These are phyloP conservation scores for Galaxea fascicularis DNA, from an alignment of 92 coral and sea anemone species.

Conservation along the genomic window DNA sequence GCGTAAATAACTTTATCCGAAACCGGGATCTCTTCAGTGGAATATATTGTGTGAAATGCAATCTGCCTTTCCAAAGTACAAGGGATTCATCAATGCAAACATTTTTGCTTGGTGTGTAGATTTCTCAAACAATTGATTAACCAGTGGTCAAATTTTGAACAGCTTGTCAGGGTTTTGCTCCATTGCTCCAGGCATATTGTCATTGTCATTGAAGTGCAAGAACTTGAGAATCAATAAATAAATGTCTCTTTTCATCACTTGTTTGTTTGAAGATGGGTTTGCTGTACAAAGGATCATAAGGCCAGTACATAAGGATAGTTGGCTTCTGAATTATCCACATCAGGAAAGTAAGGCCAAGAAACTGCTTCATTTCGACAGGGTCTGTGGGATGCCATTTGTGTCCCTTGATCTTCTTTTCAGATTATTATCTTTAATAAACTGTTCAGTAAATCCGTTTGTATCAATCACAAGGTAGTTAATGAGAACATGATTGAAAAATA, in stretches of 20 bases:
- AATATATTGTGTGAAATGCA: conserved; percentile 53
- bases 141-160: conserved; percentile 34
- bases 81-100: conserved; percentile 58
- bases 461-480: conserved; percentile 42
- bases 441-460: conserved; percentile 52
- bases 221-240: conserved; percentile 38
- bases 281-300: conserved; percentile 32
- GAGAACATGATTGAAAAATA: conserved; percentile 39
- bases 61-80: conserved; percentile 56
- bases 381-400: conserved; percentile 30
- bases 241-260: conserved; percentile 43
- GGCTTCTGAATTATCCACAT: conserved; percentile 54
- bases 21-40: conserved; percentile 43
- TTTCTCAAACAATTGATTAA: conserved; percentile 33
- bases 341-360: conserved; percentile 32
- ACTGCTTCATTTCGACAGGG: conserved; percentile 35
- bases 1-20: too few species aligned
- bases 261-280: conserved; percentile 27
- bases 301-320: conserved; percentile 41
- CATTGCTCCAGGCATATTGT: background rate
- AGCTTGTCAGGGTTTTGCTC: conserved; percentile 44
- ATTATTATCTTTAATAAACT: conserved; percentile 20
- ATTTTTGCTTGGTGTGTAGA: conserved; percentile 41
- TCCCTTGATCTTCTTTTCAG: conserved; percentile 25
- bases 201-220: conserved; percentile 50